phyloP scores from a whole-genome alignment of 2,797 vertebrate genomes.

The Argentina silus region DNA sequence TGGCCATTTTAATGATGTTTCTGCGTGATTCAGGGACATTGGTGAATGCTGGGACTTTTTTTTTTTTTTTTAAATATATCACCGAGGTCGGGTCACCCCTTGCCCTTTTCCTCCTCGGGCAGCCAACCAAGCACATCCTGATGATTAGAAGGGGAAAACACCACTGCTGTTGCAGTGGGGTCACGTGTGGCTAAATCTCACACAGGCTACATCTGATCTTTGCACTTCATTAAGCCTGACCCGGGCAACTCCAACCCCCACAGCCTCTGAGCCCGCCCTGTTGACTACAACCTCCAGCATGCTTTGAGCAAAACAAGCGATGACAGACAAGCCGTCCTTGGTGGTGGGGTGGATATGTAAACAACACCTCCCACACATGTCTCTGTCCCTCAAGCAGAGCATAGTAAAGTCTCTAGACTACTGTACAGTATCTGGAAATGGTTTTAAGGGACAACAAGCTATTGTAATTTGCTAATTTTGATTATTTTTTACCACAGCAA shows the following conservation, averaged over 20 bases:
- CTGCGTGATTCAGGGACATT: slow-evolving; percentile 24
- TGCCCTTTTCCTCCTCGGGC: slow-evolving; percentile 44
- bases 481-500: neutral
- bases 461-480: neutral
- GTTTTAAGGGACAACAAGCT: no score
- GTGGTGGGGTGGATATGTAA: slow-evolving; percentile 15
- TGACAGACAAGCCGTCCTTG: slow-evolving; percentile 30
- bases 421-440: no score
- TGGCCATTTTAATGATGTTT: slow-evolving; percentile 28
- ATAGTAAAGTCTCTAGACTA: neutral
- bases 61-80: slow-evolving; percentile 56
- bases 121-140: slow-evolving; percentile 29
- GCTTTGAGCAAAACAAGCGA: slow-evolving; percentile 37
- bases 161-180: slow-evolving; percentile 22
- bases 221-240: slow-evolving; percentile 61
- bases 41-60: slow-evolving; percentile 44
- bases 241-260: slow-evolving; percentile 44
- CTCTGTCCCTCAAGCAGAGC: neutral
- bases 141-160: slow-evolving; percentile 65
- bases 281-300: slow-evolving; percentile 53
- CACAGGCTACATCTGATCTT: slow-evolving; percentile 60
- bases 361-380: neutral
- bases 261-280: slow-evolving; percentile 15
- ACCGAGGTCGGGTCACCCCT: slow-evolving; percentile 41
- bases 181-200: slow-evolving; percentile 41